Evolutionary conservation across 2,797 vertebrate species (phyloP).

Genomic region (Myotis vivesi): DNA sequence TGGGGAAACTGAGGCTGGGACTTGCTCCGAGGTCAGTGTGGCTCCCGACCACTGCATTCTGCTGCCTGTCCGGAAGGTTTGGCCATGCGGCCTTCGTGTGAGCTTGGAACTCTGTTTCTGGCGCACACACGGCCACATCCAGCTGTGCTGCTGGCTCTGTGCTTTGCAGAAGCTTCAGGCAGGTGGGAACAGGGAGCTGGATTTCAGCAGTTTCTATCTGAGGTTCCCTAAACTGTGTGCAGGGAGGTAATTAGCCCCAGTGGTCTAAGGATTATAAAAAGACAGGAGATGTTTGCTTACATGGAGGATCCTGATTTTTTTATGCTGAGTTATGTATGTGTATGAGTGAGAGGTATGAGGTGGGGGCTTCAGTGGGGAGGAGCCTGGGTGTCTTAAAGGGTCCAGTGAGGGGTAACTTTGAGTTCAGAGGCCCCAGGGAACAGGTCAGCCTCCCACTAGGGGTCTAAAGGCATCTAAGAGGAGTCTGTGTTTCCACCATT

Average conservation of each 20-base stretch:
- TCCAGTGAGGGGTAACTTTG: background rate
- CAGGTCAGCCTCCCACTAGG: background rate
- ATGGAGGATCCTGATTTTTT: background rate
- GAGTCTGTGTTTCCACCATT: background rate
- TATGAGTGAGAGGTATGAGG: background rate
- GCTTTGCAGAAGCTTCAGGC: constrained; percentile 5
- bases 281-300: constrained; percentile 41
- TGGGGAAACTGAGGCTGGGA: background rate
- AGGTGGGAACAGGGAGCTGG: background rate
- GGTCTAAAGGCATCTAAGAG: background rate
- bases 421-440: background rate
- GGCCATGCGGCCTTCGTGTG: background rate
- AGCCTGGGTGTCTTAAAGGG: background rate
- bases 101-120: background rate
- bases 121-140: background rate
- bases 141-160: background rate
- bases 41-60: background rate
- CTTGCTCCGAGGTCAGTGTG: background rate
- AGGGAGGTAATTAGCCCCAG: constrained; percentile 44
- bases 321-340: background rate
- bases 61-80: background rate
- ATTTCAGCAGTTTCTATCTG: constrained; percentile 54
- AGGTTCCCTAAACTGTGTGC: constrained; percentile 33
- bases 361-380: background rate
- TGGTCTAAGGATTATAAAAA: constrained; percentile 53